Evolutionary conservation across 2,113 vertebrate species (phyloP).

Genomic region (Myiozetetes cayanensis): DNA sequence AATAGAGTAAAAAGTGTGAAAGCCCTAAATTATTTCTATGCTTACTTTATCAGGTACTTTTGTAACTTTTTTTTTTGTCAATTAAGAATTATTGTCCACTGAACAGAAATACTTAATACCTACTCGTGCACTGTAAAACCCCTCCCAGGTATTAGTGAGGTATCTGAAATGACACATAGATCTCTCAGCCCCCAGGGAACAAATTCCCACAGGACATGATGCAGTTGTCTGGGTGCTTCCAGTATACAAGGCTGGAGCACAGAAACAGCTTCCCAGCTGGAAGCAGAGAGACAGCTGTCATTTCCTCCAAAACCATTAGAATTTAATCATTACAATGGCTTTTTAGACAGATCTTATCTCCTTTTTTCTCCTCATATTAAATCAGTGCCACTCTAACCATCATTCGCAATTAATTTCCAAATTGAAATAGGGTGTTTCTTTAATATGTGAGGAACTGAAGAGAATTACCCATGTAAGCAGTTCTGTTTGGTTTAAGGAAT

Average conservation of each 20-base stretch:
- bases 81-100: neutral
- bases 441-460: neutral
- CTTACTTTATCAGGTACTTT: neutral
- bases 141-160: neutral
- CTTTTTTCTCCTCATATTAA: neutral
- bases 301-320: neutral
- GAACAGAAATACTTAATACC: neutral
- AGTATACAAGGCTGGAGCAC: neutral
- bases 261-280: neutral
- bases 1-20: neutral
- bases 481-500: neutral
- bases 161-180: neutral
- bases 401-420: neutral
- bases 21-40: neutral
- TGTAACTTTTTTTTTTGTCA: neutral
- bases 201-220: neutral
- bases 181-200: neutral
- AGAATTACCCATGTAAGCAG: neutral
- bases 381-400: neutral
- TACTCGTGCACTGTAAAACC: neutral
- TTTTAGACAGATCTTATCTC: neutral
- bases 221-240: neutral
- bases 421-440: neutral
- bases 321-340: neutral
- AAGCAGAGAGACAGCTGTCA: neutral